Conservation (phyloP, 2,888 invertebrate genomes). For the Aplocera efformata region DNA sequence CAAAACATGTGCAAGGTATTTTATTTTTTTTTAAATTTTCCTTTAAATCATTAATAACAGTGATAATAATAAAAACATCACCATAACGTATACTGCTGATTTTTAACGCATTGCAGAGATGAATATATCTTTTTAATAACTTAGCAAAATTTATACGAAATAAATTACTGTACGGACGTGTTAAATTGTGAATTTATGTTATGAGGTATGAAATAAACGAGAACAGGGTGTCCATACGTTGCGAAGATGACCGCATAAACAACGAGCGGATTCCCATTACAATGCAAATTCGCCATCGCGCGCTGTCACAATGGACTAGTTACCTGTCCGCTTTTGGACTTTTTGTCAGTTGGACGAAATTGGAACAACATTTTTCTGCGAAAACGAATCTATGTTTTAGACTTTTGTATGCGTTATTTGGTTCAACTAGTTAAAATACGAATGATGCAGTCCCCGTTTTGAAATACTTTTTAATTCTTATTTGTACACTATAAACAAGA, state of each 20-base stretch:
- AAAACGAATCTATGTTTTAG: background rate
- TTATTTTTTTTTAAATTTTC: no score
- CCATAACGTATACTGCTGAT: no score
- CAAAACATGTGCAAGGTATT: no score
- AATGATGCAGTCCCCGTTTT: no score
- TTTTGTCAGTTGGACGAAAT: constrained; percentile 63
- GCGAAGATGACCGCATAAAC: constrained; percentile 51
- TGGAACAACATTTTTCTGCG: constrained; percentile 58
- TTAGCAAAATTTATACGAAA: constrained; percentile 27
- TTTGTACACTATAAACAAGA: no score
- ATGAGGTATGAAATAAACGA: constrained; percentile 36
- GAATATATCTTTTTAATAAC: background rate
- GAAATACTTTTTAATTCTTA: no score
- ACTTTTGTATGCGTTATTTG: no score
- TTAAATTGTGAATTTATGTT: constrained; percentile 40
- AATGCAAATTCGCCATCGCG: constrained; percentile 63
- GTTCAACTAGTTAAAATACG: no score
- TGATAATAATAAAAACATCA: no score
- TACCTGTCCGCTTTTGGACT: constrained; percentile 58
- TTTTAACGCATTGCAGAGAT: background rate
- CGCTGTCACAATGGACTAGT: constrained; percentile 60
- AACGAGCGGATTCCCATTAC: constrained; percentile 64
- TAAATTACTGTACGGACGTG: constrained; percentile 29
- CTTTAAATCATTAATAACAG: no score
- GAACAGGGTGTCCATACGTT: constrained; percentile 39